Conservation (phyloP, 2,888 invertebrate species). For the Plusia festucae region DNA sequence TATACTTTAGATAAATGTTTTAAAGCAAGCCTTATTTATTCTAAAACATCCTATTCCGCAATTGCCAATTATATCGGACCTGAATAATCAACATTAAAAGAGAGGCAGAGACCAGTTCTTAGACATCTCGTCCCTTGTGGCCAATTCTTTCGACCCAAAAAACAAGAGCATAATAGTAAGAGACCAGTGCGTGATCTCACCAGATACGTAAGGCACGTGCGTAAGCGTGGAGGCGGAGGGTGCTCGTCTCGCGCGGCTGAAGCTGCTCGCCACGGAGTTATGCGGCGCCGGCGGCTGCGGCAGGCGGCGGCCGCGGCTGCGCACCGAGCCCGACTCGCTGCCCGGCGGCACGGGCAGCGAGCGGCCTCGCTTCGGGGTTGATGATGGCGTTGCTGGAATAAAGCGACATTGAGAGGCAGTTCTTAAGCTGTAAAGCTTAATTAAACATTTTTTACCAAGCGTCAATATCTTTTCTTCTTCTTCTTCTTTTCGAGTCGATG, state of each 20-base stretch:
- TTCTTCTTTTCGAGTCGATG: too few relatives aligned
- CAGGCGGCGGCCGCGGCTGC: constrained; percentile 79
- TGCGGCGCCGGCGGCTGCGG: constrained; percentile 79
- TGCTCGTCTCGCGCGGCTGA: constrained; percentile 62
- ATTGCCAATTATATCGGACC: too few relatives aligned
- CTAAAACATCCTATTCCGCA: too few relatives aligned
- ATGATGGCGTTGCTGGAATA: constrained; percentile 83
- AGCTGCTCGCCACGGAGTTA: constrained; percentile 62
- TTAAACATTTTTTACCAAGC: background rate
- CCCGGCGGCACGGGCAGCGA: constrained; percentile 81
- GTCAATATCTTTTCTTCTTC: too few relatives aligned
- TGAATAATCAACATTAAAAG: too few relatives aligned
- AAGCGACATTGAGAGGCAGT: constrained; percentile 37
- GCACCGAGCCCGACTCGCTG: constrained; percentile 79
- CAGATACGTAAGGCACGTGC: constrained; percentile 86
- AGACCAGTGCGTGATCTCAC: constrained; percentile 59
- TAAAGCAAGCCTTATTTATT: too few relatives aligned
- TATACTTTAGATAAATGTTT: too few relatives aligned
- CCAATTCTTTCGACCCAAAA: too few relatives aligned
- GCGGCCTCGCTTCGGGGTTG: constrained; percentile 84
- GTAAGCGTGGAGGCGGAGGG: constrained; percentile 74
- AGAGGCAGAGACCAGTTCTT: too few relatives aligned
- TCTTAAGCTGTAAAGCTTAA: constrained; percentile 8
- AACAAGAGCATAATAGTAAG: background rate
- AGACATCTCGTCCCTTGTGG: too few relatives aligned